Conservation (phyloP, 2,888 invertebrate genomes). For the Smittia aterrima region DNA sequence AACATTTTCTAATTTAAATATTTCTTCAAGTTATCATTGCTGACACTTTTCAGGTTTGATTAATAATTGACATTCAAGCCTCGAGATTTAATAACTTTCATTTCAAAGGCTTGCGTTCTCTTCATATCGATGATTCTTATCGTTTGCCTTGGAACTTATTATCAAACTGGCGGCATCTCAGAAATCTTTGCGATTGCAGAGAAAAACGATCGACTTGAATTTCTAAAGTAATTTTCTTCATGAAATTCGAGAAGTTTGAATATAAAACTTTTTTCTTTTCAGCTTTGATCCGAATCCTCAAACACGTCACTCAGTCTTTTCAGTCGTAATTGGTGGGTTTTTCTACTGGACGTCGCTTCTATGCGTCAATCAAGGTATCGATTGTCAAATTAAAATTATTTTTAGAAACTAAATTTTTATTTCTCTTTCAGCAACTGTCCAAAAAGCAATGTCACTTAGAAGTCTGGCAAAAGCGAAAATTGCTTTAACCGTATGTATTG, state of each 20-base stretch:
- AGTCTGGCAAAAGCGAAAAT: constrained; percentile 51
- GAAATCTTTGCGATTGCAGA: constrained; percentile 66
- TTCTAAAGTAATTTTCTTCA: constrained; percentile 64
- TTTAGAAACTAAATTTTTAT: no score
- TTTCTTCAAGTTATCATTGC: constrained; percentile 93
- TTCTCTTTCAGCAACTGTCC: constrained; percentile 91
- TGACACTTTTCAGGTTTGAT: constrained; percentile 70
- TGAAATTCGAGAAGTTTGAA: not conserved
- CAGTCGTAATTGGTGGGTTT: constrained; percentile 81
- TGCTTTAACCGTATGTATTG: constrained; percentile 53
- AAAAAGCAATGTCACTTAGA: constrained; percentile 85
- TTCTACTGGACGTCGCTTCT: constrained; percentile 92
- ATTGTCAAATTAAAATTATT: no score
- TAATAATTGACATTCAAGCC: not conserved
- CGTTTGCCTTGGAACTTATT: constrained; percentile 59
- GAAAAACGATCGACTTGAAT: constrained; percentile 65
- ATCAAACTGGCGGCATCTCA: constrained; percentile 61
- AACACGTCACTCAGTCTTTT: constrained; percentile 86
- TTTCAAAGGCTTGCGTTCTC: constrained; percentile 48
- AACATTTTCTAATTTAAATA: no score
- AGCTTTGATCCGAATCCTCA: constrained; percentile 79
- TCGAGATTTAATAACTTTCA: not conserved
- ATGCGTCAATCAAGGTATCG: constrained; percentile 90
- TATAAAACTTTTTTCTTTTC: constrained; percentile 38
- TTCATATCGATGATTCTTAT: constrained; percentile 51